Evolutionary conservation across 2,797 vertebrate genomes (phyloP), one percentile per base, ranked within the genome.

Genomic region (Paratrypauchen microcephalus): DNA sequence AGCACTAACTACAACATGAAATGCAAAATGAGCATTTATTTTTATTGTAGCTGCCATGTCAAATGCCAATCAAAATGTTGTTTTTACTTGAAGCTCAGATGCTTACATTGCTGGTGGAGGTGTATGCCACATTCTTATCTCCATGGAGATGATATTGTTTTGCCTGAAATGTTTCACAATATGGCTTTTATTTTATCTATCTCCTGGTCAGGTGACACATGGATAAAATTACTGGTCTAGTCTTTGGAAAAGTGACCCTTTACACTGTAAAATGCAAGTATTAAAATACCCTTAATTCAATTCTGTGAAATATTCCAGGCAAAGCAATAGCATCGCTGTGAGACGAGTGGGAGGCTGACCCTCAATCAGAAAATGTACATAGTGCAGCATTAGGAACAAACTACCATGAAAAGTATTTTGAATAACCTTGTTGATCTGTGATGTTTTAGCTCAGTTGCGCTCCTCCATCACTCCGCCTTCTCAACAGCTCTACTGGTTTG

Each of bases 401-500:
- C 15, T 5, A 57, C 4, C 9, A 61, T n/a, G 15, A 9, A 21
- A 39, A 3, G 5, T 5, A n/a, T 61, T 61, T 39, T 39, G 4
- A 61, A 11, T 41, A 45, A 63, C 61, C 13, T 7, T 2, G 19
- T 45, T 26, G 8, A 63, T 63, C 21, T 74, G 32, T 72, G 9
- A 69, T 65, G 41, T 80, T 86, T 59, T 89, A 98, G 97, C 91
- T 98, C 64, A 96, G 95, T 86, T 98, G 97, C 75, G 76, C 91
- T 61, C 95, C 95, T 64, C 93, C 88, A 58, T 92, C 92, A 68
- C 41, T 73, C 1, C 0, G 66, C 56, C 15, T 84, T n/a, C 28
- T 70, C 60, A 97, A 97, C 21, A 64, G 77, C 56, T 95, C 87
- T n/a, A 69, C 77, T 0, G 91, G 93, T 0, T 2, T 47, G 0